Evolutionary conservation across 2,113 vertebrate genomes (phyloP), one percentile per base, ranked within the genome.

Genomic region (Oreocharis arfaki): DNA sequence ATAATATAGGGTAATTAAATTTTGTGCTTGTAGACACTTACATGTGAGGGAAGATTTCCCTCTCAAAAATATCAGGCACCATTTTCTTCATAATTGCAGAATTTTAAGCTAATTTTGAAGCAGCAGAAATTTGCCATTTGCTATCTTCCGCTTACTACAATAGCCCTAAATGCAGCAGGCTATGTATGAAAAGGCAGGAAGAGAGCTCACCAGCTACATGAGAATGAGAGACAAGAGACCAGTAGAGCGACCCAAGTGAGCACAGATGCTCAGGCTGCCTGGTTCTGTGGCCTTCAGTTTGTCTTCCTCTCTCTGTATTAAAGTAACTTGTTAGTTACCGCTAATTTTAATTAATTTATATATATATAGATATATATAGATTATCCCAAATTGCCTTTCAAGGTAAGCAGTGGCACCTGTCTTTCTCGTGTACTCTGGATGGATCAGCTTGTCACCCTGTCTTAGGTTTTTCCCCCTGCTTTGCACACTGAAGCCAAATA

Each of bases 1-100:
- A 77, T 92, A 93, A 95, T 90, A 96, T 7, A 59, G 76, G 94
- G 93, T 93, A 96, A 96, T 96, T 94, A 94, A 86, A 88, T 95
- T 80, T 93, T 95, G 81, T 78, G 32, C n/a, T 92, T 95, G 37
- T 53, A 53, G 89, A 83, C 56, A 64, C 46, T 83, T 90, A 52
- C 2, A 60, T 87, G 35, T 7, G 13, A 82, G 13, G 37, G 28
- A 90, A 8, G 27, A 84, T 73, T 89, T 59, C 35, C 30, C 46
- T 76, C 57, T 65, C 26, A 10, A 61, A 81, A 86, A 77, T 28
- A 74, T 14, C 1, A 2, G 26, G 30, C 42, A n/a, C 35, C 44
- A 27, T 67, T 59, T 92, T 44, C 37, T 57, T 87, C 2, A 1
- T 67, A 65, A 67, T 69, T 30, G 28, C 32, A 59, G 55, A 73